Conservation (phyloP, 2,888 invertebrate species). For the Acleris cristana region DNA sequence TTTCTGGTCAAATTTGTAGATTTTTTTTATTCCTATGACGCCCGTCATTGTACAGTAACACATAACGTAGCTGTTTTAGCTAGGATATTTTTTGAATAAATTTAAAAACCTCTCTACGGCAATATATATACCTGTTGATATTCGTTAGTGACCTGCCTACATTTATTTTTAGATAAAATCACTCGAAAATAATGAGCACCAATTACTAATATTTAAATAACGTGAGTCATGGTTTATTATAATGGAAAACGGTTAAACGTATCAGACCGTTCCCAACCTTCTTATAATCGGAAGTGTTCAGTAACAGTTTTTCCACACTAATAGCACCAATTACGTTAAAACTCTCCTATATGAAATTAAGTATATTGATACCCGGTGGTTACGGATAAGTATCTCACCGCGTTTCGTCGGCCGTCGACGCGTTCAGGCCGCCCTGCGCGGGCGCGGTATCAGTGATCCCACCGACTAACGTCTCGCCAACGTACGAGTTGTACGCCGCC, state of each 20-base stretch:
- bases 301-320: too few species aligned
- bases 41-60: slow-evolving; percentile 80
- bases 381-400: slow-evolving; percentile 15
- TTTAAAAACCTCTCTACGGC: slow-evolving; percentile 72
- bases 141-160: slow-evolving; percentile 61
- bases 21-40: slow-evolving; percentile 68
- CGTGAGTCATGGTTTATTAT: too few species aligned
- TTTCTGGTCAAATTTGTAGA: slow-evolving; percentile 15
- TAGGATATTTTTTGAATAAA: slow-evolving; percentile 81
- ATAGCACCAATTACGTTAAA: slow-evolving; percentile 55
- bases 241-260: too few species aligned
- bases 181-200: slow-evolving; percentile 73
- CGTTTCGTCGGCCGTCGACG: neutral
- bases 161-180: slow-evolving; percentile 59
- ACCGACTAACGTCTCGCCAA: neutral
- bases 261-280: too few species aligned
- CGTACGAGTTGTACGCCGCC: neutral
- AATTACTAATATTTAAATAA: slow-evolving; percentile 40
- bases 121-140: slow-evolving; percentile 58
- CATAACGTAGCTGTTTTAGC: slow-evolving; percentile 79
- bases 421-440: neutral
- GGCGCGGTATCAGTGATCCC: neutral
- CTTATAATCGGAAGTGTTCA: too few species aligned
- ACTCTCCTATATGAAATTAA: slow-evolving; percentile 62
- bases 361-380: slow-evolving; percentile 53